Conservation (phyloP, 2,113 vertebrate species). For the Lates calcarifer region DNA sequence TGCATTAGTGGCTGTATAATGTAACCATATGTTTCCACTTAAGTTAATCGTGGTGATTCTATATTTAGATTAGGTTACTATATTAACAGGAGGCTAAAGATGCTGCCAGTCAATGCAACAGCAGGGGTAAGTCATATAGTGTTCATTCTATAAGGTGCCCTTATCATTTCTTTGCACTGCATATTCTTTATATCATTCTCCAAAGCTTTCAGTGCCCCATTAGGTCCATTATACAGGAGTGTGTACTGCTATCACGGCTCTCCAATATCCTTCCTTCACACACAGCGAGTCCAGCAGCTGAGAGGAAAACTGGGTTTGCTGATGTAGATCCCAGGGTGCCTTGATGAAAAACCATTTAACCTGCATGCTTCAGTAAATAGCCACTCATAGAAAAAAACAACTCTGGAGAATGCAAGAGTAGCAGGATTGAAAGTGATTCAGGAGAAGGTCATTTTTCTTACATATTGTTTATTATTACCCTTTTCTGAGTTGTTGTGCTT, state of each 20-base stretch:
- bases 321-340: slow-evolving; percentile 82
- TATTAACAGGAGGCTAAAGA: slow-evolving; percentile 14
- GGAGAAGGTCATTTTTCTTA: slow-evolving; percentile 63
- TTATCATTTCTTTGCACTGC: slow-evolving; percentile 2
- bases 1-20: slow-evolving; percentile 27
- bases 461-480: slow-evolving; percentile 34
- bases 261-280: slow-evolving; percentile 37
- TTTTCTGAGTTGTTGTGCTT: slow-evolving; percentile 26
- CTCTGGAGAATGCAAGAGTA: slow-evolving; percentile 58
- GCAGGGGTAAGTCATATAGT: slow-evolving; percentile 8
- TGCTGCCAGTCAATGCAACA: background rate
- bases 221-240: slow-evolving; percentile 46
- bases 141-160: background rate
- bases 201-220: slow-evolving; percentile 44
- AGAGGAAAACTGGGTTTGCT: slow-evolving; percentile 69
- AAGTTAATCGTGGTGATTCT: background rate
- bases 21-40: slow-evolving; percentile 23
- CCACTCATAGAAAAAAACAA: slow-evolving; percentile 50
- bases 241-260: slow-evolving; percentile 26
- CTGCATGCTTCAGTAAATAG: slow-evolving; percentile 76
- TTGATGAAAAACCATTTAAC: slow-evolving; percentile 82
- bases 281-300: slow-evolving; percentile 39
- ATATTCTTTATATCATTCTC: slow-evolving; percentile 39
- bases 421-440: slow-evolving; percentile 58
- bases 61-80: background rate